phyloP scores from a whole-genome alignment of 2,888 invertebrate species.

The Oscheius sp. region DNA sequence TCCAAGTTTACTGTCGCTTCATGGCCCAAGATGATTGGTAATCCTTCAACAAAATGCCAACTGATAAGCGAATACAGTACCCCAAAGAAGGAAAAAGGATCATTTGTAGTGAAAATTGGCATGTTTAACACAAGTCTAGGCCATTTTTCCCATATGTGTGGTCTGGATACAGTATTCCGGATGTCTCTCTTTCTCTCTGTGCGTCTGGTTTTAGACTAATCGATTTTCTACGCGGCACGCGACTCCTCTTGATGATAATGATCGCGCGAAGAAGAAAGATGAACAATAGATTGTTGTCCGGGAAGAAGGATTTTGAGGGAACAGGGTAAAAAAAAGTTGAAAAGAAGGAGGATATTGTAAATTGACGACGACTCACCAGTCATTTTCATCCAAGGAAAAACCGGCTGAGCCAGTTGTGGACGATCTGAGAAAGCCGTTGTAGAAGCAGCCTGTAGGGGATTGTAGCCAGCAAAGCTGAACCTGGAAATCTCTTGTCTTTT shows the following conservation, averaged over 20 bases:
- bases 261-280: slow-evolving; percentile 19
- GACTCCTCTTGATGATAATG: slow-evolving; percentile 20
- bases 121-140: too few species aligned
- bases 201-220: background rate
- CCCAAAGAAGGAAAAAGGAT: background rate
- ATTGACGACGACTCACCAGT: slow-evolving; percentile 56
- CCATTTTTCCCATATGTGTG: background rate
- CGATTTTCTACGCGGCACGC: slow-evolving; percentile 29
- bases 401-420: slow-evolving; percentile 60
- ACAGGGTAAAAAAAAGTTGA: background rate
- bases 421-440: slow-evolving; percentile 50
- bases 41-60: too few species aligned
- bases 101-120: background rate
- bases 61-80: too few species aligned
- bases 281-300: slow-evolving; percentile 26
- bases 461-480: slow-evolving; percentile 52
- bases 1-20: too few species aligned
- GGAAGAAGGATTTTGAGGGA: background rate
- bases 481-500: background rate
- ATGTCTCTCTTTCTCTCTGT: background rate
- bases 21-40: too few species aligned
- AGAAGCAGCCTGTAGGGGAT: slow-evolving; percentile 52
- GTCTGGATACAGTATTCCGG: slow-evolving; percentile 8
- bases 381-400: slow-evolving; percentile 73
- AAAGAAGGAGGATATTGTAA: background rate